Evolutionary conservation across 2,113 vertebrate species (phyloP), one percentile per base, ranked within the genome.

Genomic region (Pelobates fuscus): DNA sequence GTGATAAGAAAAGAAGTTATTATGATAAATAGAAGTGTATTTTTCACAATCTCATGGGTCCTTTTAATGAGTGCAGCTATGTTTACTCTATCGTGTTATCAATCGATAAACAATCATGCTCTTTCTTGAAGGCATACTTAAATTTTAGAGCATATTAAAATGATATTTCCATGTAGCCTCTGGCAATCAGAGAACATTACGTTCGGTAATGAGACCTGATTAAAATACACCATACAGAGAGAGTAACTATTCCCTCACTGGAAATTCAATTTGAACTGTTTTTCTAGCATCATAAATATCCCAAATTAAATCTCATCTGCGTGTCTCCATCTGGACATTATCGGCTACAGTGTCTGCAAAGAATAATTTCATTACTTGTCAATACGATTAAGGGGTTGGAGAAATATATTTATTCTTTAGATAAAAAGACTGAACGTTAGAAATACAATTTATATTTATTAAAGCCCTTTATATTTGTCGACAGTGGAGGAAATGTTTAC

Each of bases 91-190:
- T 20, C 46, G n/a, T n/a, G n/a, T n/a, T n/a, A n/a, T 65, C 12
- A 0, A 25, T 62, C 17, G 26, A 27, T 66, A 61, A 74, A 66
- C 55, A 25, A 49, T 32, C 41, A 10, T 24, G 58, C 44, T 68
- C 29, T 62, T 27, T 30, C 26, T 37, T 62, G 60, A 52, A 69
- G 12, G 43, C n/a, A 20, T 61, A 58, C 27, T 61, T 37, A 70
- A 62, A 70, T 52, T 26, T 52, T 23, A 60, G n/a, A 25, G 44
- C 44, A 54, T 69, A 78, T 70, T 70, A 77, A 61, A 77, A 70
- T 70, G 49, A 71, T 70, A 27, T 57, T 76, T 85, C 82, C 83
- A 80, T 78, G 15, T 67, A 64, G 52, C 63, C 52, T 66, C 24
- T 27, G 24, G 49, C 37, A 46, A n/a, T 27, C 64, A 14, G 32